Evolutionary conservation across 30 jellyfish, hydroid and myxozoan genomes (phyloP).

Genomic region (Haliclystus octoradiatus): DNA sequence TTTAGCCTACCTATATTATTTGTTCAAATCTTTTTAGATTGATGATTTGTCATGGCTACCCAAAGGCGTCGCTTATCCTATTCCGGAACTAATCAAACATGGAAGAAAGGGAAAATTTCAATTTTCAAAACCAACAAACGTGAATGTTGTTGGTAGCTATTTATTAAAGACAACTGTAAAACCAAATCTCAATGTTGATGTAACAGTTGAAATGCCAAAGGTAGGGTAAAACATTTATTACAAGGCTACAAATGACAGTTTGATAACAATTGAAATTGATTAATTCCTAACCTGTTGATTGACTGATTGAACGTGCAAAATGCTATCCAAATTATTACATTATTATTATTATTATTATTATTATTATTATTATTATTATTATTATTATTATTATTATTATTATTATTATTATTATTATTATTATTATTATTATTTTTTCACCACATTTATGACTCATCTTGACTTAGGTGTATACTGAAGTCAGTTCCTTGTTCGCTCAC

Average conservation of each 20-base stretch:
- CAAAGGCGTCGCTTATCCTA: constrained; percentile 35
- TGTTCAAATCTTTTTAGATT: no score
- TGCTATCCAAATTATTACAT: not conserved
- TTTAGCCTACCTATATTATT: no score
- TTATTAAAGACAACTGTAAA: constrained; percentile 50
- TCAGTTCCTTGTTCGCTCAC: no score
- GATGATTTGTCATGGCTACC: constrained; percentile 47
- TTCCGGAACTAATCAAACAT: constrained; percentile 34
- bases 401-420: constrained; percentile 1
- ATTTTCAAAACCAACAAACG: constrained; percentile 44
- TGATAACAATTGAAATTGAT: no score
- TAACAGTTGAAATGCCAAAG: constrained; percentile 73
- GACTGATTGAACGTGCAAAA: not conserved
- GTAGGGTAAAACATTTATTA: constrained; percentile 29
- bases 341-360: constrained; percentile 3
- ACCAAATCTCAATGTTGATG: constrained; percentile 47
- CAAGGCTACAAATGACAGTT: no score
- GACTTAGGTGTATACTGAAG: no score
- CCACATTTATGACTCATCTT: no score
- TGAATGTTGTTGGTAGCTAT: constrained; percentile 74
- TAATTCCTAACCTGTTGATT: no score
- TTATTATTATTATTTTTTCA: not conserved
- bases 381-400: constrained; percentile 3
- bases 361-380: constrained; percentile 1
- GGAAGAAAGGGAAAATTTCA: constrained; percentile 61